phyloP scores from a whole-genome alignment of 2,113 vertebrate species.

The Lepus timidus region DNA sequence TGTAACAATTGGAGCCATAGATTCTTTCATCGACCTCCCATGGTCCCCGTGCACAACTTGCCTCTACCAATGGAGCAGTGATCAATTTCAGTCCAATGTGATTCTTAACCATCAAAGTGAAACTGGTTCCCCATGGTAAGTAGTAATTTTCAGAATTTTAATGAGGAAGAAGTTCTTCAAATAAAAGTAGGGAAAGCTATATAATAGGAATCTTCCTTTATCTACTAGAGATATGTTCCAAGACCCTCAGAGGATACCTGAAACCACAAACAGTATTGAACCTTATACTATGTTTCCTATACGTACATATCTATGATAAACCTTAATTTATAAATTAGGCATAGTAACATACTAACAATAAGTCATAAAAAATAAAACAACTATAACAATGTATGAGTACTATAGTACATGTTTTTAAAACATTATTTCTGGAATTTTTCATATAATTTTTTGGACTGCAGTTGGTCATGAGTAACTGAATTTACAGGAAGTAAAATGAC shows the following conservation, averaged over 20 bases:
- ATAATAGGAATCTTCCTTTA: not conserved
- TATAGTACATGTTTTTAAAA: not conserved
- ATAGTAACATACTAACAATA: not conserved
- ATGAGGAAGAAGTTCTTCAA: slow-evolving; percentile 62
- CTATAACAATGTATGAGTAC: too few species aligned
- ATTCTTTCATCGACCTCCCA: not conserved
- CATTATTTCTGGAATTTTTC: not conserved
- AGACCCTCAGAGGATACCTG: not conserved
- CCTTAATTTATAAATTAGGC: not conserved
- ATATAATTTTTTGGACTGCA: not conserved
- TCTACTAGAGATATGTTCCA: not conserved
- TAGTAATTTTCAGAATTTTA: slow-evolving; percentile 34
- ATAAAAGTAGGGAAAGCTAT: slow-evolving; percentile 35
- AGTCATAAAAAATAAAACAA: not conserved
- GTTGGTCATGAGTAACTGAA: not conserved
- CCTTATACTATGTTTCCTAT: not conserved
- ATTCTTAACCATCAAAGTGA: not conserved
- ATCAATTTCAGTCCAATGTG: not conserved
- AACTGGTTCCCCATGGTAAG: not conserved
- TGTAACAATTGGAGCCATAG: not conserved
- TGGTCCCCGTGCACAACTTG: not conserved
- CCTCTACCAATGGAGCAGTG: not conserved
- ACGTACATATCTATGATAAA: not conserved
- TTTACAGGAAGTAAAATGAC: not conserved
- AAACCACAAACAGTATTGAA: not conserved